A percentile compares a stretch with the other conserved stretches of the same genome.
Conservation (phyloP, 2,888 invertebrate genomes). For the Stenichneumon culpator region DNA sequence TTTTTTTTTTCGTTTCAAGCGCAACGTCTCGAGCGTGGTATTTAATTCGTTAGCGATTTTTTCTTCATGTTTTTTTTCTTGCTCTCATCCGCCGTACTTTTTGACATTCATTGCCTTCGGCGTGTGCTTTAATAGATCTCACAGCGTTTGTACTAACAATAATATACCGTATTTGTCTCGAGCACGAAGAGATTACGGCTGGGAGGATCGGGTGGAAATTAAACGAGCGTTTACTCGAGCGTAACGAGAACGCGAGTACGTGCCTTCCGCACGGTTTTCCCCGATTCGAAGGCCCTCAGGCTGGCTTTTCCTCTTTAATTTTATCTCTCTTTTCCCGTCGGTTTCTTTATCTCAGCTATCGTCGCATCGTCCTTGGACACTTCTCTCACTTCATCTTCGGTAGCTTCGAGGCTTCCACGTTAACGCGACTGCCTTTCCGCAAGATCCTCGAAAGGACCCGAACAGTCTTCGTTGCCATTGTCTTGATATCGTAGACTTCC, state of each 20-base stretch:
- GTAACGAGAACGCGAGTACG: conserved; percentile 64
- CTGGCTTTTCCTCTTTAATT: conserved; percentile 42
- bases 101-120: neutral
- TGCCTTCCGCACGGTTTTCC: conserved; percentile 43
- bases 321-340: conserved; percentile 21
- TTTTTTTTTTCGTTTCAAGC: conserved; percentile 10
- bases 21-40: conserved; percentile 16
- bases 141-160: conserved; percentile 64
- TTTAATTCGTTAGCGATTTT: conserved; percentile 20
- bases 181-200: conserved; percentile 47
- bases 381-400: conserved; percentile 61
- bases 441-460: conserved; percentile 72
- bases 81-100: neutral
- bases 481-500: conserved; percentile 72
- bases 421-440: conserved; percentile 58
- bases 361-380: conserved; percentile 23
- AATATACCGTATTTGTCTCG: conserved; percentile 54
- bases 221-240: conserved; percentile 49
- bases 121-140: conserved; percentile 38
- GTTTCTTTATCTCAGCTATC: conserved; percentile 47
- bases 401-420: conserved; percentile 65
- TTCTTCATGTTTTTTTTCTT: conserved; percentile 8
- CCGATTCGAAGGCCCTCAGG: conserved; percentile 45
- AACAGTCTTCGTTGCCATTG: conserved; percentile 69
- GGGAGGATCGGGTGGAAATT: conserved; percentile 50